Evolutionary conservation across 2,113 vertebrate species (phyloP), one percentile per base, ranked within the genome.

Genomic region (Gopherus flavomarginatus): DNA sequence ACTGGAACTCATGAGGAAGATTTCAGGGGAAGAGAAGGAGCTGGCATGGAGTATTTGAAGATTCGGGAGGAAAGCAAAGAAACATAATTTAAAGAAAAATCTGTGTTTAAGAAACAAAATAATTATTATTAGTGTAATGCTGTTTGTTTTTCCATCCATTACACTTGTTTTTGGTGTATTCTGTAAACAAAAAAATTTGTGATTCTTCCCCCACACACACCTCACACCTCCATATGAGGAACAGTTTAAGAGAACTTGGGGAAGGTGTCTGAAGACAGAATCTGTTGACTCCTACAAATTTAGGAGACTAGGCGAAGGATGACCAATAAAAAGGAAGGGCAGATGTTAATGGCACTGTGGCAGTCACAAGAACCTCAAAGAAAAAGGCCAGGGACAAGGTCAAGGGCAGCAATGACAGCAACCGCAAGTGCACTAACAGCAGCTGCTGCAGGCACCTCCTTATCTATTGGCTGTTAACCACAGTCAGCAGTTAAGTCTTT

Each of bases 401-500:
- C 14, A 80, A 85, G 57, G 17, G 78, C 54, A 94, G 75, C 53
- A 95, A 78, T 81, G 62, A 44, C 89, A 92, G 87, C 53, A 35
- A 26, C 21, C 9, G 29, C 16, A 31, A 92, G 92, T 92, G 17
- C 65, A 91, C 86, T 88, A 94, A 90, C 50, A 87, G 80, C 87
- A 95, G 42, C 44, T 92, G 91, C 59, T 93, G 57, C 49, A 84
- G 87, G 85, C 69, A 87, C 50, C 81, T 88, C 26, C 84, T 77
- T 88, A 42, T 82, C 87, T 47, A 82, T 86, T 49, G 88, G 47
- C 13, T 86, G 88, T 62, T 93, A 92, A 94, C 49, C 75, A 96
- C 22, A 94, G 83, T 57, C 80, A 97, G 83, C 38, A 97, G 84
- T 42, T 89, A 88, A 96, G 92, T 72, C 93, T 97, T 83, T 69